These are phyloP conservation scores for Parambassis ranga DNA, from an alignment of 2,797 vertebrate genomes.

Conservation along the genomic window DNA sequence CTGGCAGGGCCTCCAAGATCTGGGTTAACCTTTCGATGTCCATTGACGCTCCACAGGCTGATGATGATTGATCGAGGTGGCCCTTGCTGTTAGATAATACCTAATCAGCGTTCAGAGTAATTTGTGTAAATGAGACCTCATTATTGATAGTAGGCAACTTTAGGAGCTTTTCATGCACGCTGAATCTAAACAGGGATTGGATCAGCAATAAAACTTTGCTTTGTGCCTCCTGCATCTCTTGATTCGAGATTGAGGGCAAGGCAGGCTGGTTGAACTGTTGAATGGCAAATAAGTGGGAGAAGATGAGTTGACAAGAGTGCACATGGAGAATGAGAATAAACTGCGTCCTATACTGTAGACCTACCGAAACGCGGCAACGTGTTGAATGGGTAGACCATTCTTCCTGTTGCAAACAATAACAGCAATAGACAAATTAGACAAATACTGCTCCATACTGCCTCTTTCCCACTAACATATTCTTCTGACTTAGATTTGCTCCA, in stretches of 20 bases:
- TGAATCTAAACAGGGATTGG: slow-evolving; percentile 75
- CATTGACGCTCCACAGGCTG: slow-evolving; percentile 87
- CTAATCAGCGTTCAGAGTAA: slow-evolving; percentile 94
- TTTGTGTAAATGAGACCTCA: slow-evolving; percentile 97
- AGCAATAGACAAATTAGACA: slow-evolving; percentile 51
- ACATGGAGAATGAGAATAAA: slow-evolving; percentile 34
- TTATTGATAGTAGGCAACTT: slow-evolving; percentile 91
- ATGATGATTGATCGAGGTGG: slow-evolving; percentile 93
- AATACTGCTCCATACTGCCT: slow-evolving; percentile 46
- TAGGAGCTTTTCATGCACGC: slow-evolving; percentile 80
- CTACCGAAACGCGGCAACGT: slow-evolving; percentile 9
- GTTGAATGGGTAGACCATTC: slow-evolving; percentile 17
- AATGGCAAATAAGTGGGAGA: slow-evolving; percentile 62
- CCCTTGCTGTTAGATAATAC: slow-evolving; percentile 92
- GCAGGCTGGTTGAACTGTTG: slow-evolving; percentile 55
- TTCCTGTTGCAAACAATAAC: slow-evolving; percentile 36
- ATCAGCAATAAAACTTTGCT: slow-evolving; percentile 82
- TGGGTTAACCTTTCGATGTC: slow-evolving; percentile 93
- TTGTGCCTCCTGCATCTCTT: slow-evolving; percentile 46
- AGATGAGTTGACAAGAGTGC: slow-evolving; percentile 59
- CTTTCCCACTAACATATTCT: slow-evolving; percentile 56
- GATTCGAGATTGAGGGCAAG: slow-evolving; percentile 73
- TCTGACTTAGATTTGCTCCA: slow-evolving; percentile 59
- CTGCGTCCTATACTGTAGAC: slow-evolving; percentile 15
- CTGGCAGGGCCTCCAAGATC: slow-evolving; percentile 84